Conservation (phyloP, 1,140 invertebrate genomes). For the Neomicropteryx cornuta region DNA sequence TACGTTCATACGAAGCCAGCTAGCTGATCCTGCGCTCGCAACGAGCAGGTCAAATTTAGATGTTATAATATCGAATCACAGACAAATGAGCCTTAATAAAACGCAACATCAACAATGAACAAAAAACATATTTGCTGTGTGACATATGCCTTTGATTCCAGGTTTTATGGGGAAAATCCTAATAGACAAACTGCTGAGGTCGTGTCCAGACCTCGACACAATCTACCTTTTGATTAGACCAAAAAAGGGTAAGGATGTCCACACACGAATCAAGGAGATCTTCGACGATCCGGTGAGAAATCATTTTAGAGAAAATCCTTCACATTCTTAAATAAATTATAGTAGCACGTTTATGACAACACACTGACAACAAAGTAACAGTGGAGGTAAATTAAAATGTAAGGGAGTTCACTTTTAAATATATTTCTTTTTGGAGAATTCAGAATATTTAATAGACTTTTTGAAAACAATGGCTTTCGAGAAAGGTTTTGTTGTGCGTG, state of each 20-base stretch:
- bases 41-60: not conserved
- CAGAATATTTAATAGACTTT: too few species aligned
- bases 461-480: too few species aligned
- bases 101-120: not conserved
- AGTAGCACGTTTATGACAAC: too few species aligned
- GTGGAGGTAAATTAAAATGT: too few species aligned
- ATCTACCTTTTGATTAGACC: constrained; percentile 70
- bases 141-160: constrained; percentile 12
- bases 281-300: constrained; percentile 56
- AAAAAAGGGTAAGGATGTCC: constrained; percentile 66
- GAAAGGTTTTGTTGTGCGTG: too few species aligned
- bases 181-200: constrained; percentile 71
- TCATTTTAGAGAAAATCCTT: too few species aligned
- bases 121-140: not conserved
- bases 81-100: not conserved
- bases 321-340: constrained; percentile 5
- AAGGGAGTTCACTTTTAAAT: too few species aligned
- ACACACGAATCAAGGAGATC: constrained; percentile 53
- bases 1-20: not conserved
- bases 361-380: too few species aligned
- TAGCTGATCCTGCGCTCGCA: not conserved
- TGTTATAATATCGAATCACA: not conserved
- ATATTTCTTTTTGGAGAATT: too few species aligned
- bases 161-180: constrained; percentile 46
- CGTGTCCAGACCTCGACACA: constrained; percentile 59